Conservation (phyloP, 2,888 invertebrate species). For the Drosophila kambysellisi region DNA sequence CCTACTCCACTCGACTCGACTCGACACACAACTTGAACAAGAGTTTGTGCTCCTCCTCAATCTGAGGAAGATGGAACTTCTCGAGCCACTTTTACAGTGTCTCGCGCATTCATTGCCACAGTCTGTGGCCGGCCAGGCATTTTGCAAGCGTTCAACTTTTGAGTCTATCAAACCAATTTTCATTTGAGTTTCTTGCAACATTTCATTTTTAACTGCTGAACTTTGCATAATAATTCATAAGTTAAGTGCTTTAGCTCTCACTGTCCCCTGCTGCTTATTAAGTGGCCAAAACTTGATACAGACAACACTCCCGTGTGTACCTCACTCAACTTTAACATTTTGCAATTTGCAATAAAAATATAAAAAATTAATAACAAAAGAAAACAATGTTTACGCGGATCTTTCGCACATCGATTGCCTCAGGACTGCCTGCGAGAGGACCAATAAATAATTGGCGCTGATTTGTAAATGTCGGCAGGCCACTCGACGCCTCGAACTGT, state of each 20-base stretch:
- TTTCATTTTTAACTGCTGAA: conserved; percentile 81
- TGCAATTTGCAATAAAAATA: conserved; percentile 47
- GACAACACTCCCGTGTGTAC: conserved; percentile 50
- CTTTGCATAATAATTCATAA: conserved; percentile 65
- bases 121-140: conserved; percentile 16
- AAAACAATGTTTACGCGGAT: conserved; percentile 24
- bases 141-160: conserved; percentile 29
- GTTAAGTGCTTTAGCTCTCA: conserved; percentile 24
- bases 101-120: conserved; percentile 55
- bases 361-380: conserved; percentile 58
- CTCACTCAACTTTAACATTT: conserved; percentile 14
- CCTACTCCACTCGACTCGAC: conserved; percentile 33
- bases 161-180: conserved; percentile 58
- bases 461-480: conserved; percentile 72
- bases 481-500: conserved; percentile 50
- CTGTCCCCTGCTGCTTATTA: conserved; percentile 48
- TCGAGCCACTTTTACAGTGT: conserved; percentile 55
- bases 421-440: conserved; percentile 2
- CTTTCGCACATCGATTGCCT: conserved; percentile 12
- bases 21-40: conserved; percentile 38
- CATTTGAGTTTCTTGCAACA: conserved; percentile 71
- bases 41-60: conserved; percentile 29
- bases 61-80: conserved; percentile 41
- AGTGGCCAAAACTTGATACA: conserved; percentile 45
- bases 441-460: conserved; percentile 69